These are phyloP conservation scores for Lordiphosa andalusiaca DNA, from an alignment of 2,888 invertebrate genomes.

Conservation along the genomic window DNA sequence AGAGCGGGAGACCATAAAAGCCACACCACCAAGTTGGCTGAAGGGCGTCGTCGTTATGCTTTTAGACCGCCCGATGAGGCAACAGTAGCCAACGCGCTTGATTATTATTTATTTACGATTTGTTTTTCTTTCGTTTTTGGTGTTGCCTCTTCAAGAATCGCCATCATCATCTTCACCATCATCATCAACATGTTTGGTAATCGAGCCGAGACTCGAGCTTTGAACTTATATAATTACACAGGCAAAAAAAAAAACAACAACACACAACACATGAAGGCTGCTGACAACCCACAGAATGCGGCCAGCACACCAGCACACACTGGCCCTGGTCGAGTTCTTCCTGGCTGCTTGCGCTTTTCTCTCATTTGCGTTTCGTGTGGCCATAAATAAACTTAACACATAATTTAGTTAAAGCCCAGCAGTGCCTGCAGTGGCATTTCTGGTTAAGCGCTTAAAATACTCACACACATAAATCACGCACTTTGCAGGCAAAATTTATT, in stretches of 20 bases:
- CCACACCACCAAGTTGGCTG: conserved; percentile 27
- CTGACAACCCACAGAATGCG: conserved; percentile 9
- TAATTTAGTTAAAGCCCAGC: conserved; percentile 13
- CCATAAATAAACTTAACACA: conserved; percentile 56
- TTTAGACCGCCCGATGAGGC: conserved; percentile 56
- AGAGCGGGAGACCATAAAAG: conserved; percentile 34
- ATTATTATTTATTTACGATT: conserved; percentile 53
- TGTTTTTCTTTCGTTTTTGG: conserved; percentile 40
- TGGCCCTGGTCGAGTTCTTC: conserved; percentile 10
- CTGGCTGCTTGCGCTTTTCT: conserved; percentile 34
- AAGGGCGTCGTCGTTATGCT: conserved; percentile 45
- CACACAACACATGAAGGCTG: conserved; percentile 17
- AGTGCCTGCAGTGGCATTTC: conserved; percentile 11
- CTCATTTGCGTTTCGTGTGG: conserved; percentile 38
- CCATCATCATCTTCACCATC: conserved; percentile 19
- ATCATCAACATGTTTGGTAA: conserved; percentile 45
- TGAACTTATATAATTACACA: conserved; percentile 67
- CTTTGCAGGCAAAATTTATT: conserved; percentile 17
- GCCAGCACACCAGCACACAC: conserved; percentile 11
- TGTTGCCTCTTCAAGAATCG: conserved; percentile 38
- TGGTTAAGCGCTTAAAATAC: conserved; percentile 27
- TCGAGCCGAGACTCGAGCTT: conserved; percentile 49
- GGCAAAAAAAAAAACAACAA: conserved; percentile 14
- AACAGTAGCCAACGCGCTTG: conserved; percentile 45
- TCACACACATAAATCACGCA: conserved; percentile 30